Evolutionary conservation across 2,797 vertebrate genomes (phyloP).

Genomic region (Salarias fasciatus): DNA sequence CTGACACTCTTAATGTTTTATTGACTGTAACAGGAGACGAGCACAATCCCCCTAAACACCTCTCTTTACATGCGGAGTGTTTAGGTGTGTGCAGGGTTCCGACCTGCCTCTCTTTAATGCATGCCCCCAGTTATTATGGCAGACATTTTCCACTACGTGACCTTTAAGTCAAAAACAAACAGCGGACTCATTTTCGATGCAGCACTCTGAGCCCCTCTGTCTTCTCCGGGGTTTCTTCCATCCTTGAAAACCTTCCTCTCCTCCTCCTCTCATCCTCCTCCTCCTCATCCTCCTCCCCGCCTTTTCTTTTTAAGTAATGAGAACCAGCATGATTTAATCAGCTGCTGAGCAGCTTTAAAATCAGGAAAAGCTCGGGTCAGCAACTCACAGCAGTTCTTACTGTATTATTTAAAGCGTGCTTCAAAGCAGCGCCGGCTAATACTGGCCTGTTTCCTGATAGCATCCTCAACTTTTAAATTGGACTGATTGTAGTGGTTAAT

Average conservation of each 20-base stretch:
- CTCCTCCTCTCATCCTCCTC: not conserved
- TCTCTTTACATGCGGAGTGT: constrained; percentile 19
- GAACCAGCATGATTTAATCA: constrained; percentile 48
- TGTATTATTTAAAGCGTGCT: constrained; percentile 48
- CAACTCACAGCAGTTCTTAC: constrained; percentile 47
- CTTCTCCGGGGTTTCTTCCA: constrained; percentile 9
- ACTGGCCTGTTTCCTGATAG: constrained; percentile 24
- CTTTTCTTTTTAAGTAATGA: constrained; percentile 51
- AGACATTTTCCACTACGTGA: constrained; percentile 28
- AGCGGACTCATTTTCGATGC: too few relatives aligned
- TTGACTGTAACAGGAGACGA: constrained; percentile 69
- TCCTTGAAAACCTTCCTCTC: not conserved
- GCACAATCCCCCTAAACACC: constrained; percentile 26
- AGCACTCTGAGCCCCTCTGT: too few relatives aligned
- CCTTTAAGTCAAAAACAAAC: constrained; percentile 9
- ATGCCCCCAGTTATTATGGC: constrained; percentile 13
- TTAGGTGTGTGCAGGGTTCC: not conserved
- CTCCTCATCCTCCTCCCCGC: too few relatives aligned
- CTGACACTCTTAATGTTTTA: constrained; percentile 76
- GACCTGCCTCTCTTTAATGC: constrained; percentile 7
- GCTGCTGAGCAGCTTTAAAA: constrained; percentile 27
- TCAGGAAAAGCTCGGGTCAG: constrained; percentile 58
- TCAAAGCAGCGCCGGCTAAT: constrained; percentile 9
- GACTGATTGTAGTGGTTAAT: constrained; percentile 23
- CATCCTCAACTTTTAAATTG: constrained; percentile 43